Base-by-base conservation (phyloP, 2,797 vertebrate genomes). In the Enteromius argenteus region DNA sequence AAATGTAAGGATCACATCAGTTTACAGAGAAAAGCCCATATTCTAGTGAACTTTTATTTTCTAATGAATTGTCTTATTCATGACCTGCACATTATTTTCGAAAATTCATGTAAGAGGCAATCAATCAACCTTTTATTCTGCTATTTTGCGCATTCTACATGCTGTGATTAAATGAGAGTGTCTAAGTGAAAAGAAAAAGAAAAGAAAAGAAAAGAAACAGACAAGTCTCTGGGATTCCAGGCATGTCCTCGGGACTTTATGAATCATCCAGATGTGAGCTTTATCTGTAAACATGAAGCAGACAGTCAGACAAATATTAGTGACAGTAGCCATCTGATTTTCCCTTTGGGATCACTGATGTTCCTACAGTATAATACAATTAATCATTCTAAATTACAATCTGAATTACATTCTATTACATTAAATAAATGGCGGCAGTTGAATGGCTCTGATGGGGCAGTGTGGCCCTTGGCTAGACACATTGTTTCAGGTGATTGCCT, bases 401-500 rank as follows among this genome's bases (percentile, higher is more conserved):
- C 64, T 39, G 81, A 87, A 88, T 87, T 86, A 86, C 72, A 79
- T 74, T 87, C 66, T 64, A 80, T 82, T 82, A 77, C 49, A 79
- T 86, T 86, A 89, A 87, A 87, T 86, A 84, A 82, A 72, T 75
- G 53, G 35, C 35, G 27, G 80, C 62, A 78, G 84, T 67, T 83
- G 53, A 83, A 79, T 87, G 86, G 86, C 69, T 85, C 68, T 80
- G 71, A 71, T 79, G 88, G 86, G 82, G 78, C 75, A 58, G 86
- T 74, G 84, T 71, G 81, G 80, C 58, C 81, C 77, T 79, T 71
- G 75, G 85, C 85, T 68, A 76, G 79, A 87, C 86, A 84, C 86
- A 86, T 82, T 84, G 81, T 87, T 89, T 85, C 86, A 86, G 86
- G 88, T 87, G 88, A 89, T 84, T 89, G 88, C 86, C 79, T 84